These are phyloP conservation scores for Hydrochoerus hydrochaeris DNA, from an alignment of 2,113 vertebrate genomes.

Conservation along the genomic window DNA sequence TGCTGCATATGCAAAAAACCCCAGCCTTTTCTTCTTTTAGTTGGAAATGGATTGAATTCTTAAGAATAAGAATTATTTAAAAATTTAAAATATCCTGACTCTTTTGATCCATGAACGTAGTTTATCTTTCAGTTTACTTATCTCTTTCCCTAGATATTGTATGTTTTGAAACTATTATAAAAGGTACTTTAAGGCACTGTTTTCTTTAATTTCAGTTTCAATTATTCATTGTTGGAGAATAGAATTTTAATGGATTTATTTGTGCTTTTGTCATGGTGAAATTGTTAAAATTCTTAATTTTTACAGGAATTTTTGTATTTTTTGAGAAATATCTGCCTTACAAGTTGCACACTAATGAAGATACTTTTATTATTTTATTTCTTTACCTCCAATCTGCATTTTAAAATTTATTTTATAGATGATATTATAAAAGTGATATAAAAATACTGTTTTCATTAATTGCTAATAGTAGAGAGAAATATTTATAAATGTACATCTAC, in stretches of 20 bases:
- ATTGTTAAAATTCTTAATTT: not conserved
- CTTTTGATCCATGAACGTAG: not conserved
- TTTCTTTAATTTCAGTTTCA: not conserved
- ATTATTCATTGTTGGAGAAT: not conserved
- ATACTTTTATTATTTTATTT: not conserved
- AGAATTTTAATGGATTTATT: not conserved
- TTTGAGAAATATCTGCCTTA: not conserved
- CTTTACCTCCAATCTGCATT: not conserved
- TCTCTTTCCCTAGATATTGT: not conserved
- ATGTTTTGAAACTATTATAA: not conserved
- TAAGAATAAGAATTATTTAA: not conserved
- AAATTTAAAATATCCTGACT: not conserved
- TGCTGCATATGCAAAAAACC: not conserved
- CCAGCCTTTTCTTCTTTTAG: not conserved
- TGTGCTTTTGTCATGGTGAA: not conserved
- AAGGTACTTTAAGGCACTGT: not conserved
- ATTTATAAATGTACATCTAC: not conserved
- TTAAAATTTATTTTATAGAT: not conserved
- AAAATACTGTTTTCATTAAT: not conserved
- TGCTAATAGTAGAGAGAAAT: not conserved
- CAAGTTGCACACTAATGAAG: not conserved
- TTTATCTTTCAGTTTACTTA: not conserved
- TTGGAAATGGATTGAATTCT: not conserved
- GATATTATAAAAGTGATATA: not conserved
- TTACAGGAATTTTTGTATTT: not conserved